phyloP scores from a whole-genome alignment of 2,888 invertebrate species.

The Xestia xanthographa region DNA sequence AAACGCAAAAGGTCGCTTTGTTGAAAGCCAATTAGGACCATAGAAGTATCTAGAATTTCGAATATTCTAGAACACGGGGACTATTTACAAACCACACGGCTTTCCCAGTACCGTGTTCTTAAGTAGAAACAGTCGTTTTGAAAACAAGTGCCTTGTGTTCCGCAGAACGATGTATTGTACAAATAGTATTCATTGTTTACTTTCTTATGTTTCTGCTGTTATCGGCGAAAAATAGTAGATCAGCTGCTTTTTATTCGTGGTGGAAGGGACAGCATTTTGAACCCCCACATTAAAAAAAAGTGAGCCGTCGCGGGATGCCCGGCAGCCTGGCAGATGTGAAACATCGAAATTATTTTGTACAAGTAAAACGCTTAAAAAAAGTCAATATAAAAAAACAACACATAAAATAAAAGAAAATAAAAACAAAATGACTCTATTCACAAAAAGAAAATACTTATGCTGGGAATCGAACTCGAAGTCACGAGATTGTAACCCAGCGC shows the following conservation, averaged over 20 bases:
- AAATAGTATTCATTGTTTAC: constrained; percentile 69
- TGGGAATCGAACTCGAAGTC: no score
- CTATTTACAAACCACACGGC: constrained; percentile 77
- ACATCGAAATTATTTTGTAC: no score
- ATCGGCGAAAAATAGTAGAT: constrained; percentile 30
- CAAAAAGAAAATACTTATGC: no score
- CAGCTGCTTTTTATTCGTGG: constrained; percentile 8
- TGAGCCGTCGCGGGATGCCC: no score
- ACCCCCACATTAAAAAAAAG: no score
- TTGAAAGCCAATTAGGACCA: constrained; percentile 29
- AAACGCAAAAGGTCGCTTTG: constrained; percentile 22
- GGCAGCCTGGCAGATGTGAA: no score
- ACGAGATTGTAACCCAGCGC: no score
- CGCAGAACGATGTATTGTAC: constrained; percentile 74
- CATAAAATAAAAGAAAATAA: no score
- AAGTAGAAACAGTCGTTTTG: constrained; percentile 80
- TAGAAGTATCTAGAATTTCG: constrained; percentile 38
- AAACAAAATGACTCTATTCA: no score
- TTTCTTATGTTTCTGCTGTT: constrained; percentile 49
- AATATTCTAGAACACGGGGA: constrained; percentile 67
- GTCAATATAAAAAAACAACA: no score
- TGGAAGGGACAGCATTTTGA: no score
- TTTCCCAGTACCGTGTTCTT: constrained; percentile 78
- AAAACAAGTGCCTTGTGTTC: constrained; percentile 80
- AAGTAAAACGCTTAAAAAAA: no score